phyloP scores from a whole-genome alignment of 2,113 vertebrate species.

The Phalacrocorax pelagicus region DNA sequence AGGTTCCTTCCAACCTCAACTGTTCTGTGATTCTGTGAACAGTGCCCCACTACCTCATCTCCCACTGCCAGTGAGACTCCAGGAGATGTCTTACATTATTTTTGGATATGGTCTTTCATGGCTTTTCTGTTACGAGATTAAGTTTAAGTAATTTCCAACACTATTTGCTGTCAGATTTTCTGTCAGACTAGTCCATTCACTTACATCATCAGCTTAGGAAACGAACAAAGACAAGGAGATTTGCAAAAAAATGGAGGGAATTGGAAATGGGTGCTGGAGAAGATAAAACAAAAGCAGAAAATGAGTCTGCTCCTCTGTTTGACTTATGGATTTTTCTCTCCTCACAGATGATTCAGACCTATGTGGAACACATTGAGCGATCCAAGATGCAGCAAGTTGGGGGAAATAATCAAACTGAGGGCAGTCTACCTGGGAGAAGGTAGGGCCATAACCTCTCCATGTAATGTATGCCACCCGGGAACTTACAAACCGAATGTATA shows the following conservation, averaged over 20 bases:
- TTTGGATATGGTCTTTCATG: background rate
- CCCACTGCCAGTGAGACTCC: accelerated
- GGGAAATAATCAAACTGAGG: conserved; percentile 87
- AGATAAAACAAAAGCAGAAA: background rate
- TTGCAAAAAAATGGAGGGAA: background rate
- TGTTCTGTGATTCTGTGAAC: background rate
- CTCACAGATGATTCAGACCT: conserved; percentile 97
- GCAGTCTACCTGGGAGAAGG: conserved; percentile 87
- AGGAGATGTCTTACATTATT: background rate
- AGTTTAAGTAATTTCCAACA: background rate
- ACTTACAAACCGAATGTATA: accelerated
- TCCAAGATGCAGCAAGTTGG: conserved; percentile 92
- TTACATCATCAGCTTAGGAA: background rate
- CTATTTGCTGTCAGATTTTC: background rate
- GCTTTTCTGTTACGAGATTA: background rate
- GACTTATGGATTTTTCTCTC: background rate
- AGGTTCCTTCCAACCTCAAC: background rate
- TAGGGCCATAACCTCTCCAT: conserved; percentile 64
- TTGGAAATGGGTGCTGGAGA: background rate
- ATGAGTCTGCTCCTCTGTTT: background rate
- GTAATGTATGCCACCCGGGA: background rate
- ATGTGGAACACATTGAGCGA: conserved; percentile 95
- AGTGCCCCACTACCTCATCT: background rate
- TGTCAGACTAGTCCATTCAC: background rate
- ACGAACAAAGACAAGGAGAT: background rate